phyloP scores from a whole-genome alignment of 2,888 invertebrate species.

The Leptothorax acervorum region DNA sequence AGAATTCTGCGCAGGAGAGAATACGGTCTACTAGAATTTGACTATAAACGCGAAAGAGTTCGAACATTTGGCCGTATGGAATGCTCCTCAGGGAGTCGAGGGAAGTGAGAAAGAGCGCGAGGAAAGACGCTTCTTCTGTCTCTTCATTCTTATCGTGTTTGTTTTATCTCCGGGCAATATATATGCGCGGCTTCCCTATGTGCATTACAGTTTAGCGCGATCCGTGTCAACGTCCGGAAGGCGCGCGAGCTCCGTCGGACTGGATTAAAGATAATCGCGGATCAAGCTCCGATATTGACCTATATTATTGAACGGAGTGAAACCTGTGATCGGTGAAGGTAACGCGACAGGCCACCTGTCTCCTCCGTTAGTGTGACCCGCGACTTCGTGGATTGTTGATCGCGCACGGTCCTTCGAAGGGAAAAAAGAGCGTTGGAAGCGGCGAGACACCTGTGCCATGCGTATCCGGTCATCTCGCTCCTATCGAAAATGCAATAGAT shows the following conservation, averaged over 20 bases:
- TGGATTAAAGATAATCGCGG: slow-evolving; percentile 12
- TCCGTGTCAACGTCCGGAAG: slow-evolving; percentile 1
- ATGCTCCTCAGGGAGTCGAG: not conserved
- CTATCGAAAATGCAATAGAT: not conserved
- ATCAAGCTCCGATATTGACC: slow-evolving; percentile 33
- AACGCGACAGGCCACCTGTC: not conserved
- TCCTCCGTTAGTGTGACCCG: not conserved
- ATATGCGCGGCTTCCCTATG: not conserved
- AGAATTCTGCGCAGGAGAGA: slow-evolving; percentile 11
- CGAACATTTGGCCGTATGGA: not conserved
- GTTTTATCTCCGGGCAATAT: not conserved
- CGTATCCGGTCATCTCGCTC: not conserved
- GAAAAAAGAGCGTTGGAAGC: not conserved
- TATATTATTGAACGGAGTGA: slow-evolving; percentile 37
- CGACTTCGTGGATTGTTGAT: slow-evolving; percentile 2
- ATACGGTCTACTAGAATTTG: not conserved
- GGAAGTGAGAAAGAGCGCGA: not conserved
- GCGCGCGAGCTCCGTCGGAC: not conserved
- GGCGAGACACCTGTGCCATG: not conserved
- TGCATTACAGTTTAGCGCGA: not conserved
- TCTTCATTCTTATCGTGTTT: slow-evolving; percentile 17
- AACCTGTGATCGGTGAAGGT: slow-evolving; percentile 26
- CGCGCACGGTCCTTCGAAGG: not conserved
- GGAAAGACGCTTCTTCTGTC: not conserved
- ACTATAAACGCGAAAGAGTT: not conserved